phyloP scores from a whole-genome alignment of 2,113 vertebrate genomes.

The Xenus cinereus region DNA sequence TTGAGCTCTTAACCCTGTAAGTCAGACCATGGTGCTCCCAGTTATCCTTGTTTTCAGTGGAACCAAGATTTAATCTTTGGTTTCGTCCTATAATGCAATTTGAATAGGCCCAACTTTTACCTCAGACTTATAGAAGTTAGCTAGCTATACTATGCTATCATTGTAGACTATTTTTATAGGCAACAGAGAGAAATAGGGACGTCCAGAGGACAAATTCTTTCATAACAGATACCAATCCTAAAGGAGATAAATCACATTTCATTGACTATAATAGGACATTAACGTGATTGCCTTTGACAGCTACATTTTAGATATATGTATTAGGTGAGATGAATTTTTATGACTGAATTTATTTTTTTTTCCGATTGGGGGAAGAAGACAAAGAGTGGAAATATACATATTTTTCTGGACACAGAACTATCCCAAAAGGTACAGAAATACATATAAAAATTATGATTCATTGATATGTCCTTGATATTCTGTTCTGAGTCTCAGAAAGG shows the following conservation, averaged over 20 bases:
- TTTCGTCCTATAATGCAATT: not conserved
- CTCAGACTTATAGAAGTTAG: not conserved
- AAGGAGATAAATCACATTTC: not conserved
- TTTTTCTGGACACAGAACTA: not conserved
- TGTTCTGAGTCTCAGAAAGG: not conserved
- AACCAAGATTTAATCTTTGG: not conserved
- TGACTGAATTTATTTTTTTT: not conserved
- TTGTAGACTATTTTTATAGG: not conserved
- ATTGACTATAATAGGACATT: not conserved
- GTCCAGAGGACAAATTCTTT: not conserved
- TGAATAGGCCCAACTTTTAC: not conserved
- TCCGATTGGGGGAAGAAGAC: not conserved
- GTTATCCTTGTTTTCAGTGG: not conserved
- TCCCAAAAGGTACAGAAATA: not conserved
- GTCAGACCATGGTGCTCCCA: not conserved
- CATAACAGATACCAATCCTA: not conserved
- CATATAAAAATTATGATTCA: not conserved
- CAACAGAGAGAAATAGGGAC: not conserved
- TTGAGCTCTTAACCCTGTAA: not conserved
- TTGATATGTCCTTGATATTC: not conserved
- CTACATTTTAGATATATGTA: not conserved
- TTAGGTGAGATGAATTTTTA: not conserved
- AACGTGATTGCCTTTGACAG: not conserved
- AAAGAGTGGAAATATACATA: not conserved
- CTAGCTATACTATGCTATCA: not conserved